Percentiles rank a stretch among this genome's conserved stretches.
Evolutionary conservation across 2,797 vertebrate species (phyloP).

Genomic region (Scolopax rusticola): DNA sequence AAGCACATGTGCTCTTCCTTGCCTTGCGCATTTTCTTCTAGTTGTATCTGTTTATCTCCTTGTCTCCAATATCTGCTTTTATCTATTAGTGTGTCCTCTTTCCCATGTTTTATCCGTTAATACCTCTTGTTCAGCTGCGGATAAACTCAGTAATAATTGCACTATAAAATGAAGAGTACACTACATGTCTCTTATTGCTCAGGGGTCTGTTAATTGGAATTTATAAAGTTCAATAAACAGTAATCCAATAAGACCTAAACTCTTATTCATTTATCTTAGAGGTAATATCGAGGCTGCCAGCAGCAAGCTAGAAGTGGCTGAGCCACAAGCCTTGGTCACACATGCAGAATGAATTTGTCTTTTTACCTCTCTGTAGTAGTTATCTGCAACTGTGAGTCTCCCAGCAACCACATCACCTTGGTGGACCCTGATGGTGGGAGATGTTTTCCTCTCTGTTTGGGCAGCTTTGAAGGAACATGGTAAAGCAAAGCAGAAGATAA

Average conservation of each 20-base stretch:
- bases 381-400: background rate
- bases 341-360: background rate
- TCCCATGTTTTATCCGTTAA: conserved; percentile 78
- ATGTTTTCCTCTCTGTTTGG: background rate
- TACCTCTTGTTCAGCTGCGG: conserved; percentile 82
- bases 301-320: conserved; percentile 49
- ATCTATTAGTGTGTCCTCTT: conserved; percentile 73
- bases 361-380: background rate
- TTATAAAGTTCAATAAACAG: conserved; percentile 88
- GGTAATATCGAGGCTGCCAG: conserved; percentile 78
- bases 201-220: conserved; percentile 86
- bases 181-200: conserved; percentile 82
- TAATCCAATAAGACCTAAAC: conserved; percentile 86
- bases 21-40: conserved; percentile 16
- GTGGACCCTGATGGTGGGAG: background rate
- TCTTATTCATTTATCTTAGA: conserved; percentile 86
- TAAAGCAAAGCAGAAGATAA: background rate
- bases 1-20: background rate
- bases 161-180: conserved; percentile 80
- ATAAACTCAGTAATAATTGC: conserved; percentile 85
- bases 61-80: conserved; percentile 76
- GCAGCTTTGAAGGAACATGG: background rate
- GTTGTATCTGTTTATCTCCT: conserved; percentile 62
- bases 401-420: background rate
- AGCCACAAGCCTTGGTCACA: conserved; percentile 17